Evolutionary conservation across 2,888 invertebrate species (phyloP).

Genomic region (Volucella zonaria): DNA sequence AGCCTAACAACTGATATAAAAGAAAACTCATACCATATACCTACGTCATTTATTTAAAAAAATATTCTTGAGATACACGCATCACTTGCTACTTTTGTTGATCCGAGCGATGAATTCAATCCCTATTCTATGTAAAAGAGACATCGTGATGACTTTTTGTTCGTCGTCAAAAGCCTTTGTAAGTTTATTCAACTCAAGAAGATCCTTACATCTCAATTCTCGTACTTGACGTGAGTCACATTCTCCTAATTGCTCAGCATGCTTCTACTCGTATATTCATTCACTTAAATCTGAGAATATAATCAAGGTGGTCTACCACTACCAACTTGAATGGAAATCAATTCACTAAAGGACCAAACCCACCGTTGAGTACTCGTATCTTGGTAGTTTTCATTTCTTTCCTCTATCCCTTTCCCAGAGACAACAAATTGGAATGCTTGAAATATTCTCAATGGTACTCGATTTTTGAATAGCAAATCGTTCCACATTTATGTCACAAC

Average conservation of each 20-base stretch:
- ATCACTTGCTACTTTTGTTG: too few species aligned
- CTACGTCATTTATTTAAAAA: too few species aligned
- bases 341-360: constrained; percentile 15
- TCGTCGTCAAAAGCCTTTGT: too few species aligned
- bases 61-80: too few species aligned
- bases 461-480: constrained; percentile 49
- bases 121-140: too few species aligned
- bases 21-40: too few species aligned
- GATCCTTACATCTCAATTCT: constrained; percentile 34
- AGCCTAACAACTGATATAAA: too few species aligned
- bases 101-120: too few species aligned
- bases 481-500: constrained; percentile 66
- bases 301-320: constrained; percentile 68
- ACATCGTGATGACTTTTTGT: too few species aligned
- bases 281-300: constrained; percentile 19
- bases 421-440: constrained; percentile 30
- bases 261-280: constrained; percentile 2
- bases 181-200: constrained; percentile 7
- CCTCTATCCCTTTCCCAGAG: constrained; percentile 27
- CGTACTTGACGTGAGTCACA: constrained; percentile 2
- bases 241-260: constrained; percentile 53
- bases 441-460: constrained; percentile 36
- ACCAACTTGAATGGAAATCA: constrained; percentile 10
- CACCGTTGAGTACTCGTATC: constrained; percentile 23
- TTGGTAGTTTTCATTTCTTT: constrained; percentile 16